Evolutionary conservation across 1,140 invertebrate genomes (phyloP), one percentile per base, ranked within the genome.

Genomic region (Dolichoris vasculosae): DNA sequence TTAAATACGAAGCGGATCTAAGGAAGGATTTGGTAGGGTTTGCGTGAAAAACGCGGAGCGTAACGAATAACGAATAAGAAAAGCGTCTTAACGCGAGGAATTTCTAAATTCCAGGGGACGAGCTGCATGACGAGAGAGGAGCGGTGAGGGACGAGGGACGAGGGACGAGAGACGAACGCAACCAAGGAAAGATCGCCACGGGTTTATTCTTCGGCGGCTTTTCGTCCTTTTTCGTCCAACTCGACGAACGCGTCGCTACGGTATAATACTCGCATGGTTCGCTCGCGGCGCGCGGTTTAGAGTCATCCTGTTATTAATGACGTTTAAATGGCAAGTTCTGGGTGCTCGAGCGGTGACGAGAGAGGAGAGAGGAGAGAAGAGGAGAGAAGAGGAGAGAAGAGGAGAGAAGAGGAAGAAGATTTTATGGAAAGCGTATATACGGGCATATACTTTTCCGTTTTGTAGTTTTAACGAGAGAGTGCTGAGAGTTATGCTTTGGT

Each of bases 271-370:
- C 69, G 51, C 69, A 17, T 38, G 40, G 20, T 30, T n/a, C 30
- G 46, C 59, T 51, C 83, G 76, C 43, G 46, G 63, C 38, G 64
- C 77, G 84, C 75, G 38, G 79, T 82, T 86, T 82, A 86, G 80
- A 86, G 71, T 82, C 85, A 82, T 86, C 85, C 80, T 82, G 80
- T 86, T 82, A 86, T 86, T 86, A 86, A 86, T 82, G 80, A 86
- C 84, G 71, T 82, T 86, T 82, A 86, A 86, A 86, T 82, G 79
- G 79, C 75, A 77, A 75, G 71, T 30, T 51, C 43, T 11, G n/a
- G 0, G 63, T 6, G n/a, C 67, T 46, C 69, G 30, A 11, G 38
- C 15, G 17, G 2, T 20, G 30, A 40, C 26, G 35, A n/a, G 30
- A 15, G 43, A 26, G 75, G 38, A 64, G 63, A 2, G 38, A 26